A percentile compares a stretch with the other conserved stretches of the same genome.
Evolutionary conservation across 2,113 vertebrate species (phyloP).

Genomic region (Catagonus wagneri): DNA sequence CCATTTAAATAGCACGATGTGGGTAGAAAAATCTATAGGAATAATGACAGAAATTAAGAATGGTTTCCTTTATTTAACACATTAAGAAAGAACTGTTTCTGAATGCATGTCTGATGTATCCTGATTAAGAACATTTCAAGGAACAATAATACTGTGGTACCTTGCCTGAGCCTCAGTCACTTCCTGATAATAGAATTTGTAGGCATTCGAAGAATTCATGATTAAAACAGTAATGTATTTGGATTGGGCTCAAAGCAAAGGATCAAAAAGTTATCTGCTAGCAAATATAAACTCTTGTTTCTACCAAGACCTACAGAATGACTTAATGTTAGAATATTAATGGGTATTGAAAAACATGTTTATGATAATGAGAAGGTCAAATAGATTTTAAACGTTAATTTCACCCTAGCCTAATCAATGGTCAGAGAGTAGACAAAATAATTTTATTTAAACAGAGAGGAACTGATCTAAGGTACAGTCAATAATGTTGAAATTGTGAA

Average conservation of each 20-base stretch:
- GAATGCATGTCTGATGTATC: background rate
- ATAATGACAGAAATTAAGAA: background rate
- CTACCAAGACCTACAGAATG: slow-evolving; percentile 3
- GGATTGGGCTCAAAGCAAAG: background rate
- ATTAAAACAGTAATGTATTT: slow-evolving; percentile 36
- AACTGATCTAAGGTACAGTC: slow-evolving; percentile 74
- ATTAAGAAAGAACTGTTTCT: background rate
- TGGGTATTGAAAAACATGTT: slow-evolving; percentile 59
- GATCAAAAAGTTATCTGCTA: background rate
- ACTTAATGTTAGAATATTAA: slow-evolving; percentile 65
- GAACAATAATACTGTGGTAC: background rate
- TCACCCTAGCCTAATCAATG: slow-evolving; percentile 61
- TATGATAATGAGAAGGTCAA: slow-evolving; percentile 81
- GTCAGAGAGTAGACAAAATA: slow-evolving; percentile 63
- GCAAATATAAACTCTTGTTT: slow-evolving; percentile 18
- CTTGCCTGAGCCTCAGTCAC: background rate
- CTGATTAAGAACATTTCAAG: background rate
- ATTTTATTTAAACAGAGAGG: slow-evolving; percentile 70
- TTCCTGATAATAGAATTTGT: background rate
- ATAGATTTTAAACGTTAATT: slow-evolving; percentile 80
- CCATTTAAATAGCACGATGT: background rate
- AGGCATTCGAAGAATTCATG: background rate
- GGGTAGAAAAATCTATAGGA: background rate
- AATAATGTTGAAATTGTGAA: slow-evolving; percentile 81
- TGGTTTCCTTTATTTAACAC: slow-evolving; percentile 47